A percentile compares a stretch with the other conserved stretches of the same genome.
phyloP scores from a whole-genome alignment of 2,797 vertebrate genomes.

The Lates japonicus region DNA sequence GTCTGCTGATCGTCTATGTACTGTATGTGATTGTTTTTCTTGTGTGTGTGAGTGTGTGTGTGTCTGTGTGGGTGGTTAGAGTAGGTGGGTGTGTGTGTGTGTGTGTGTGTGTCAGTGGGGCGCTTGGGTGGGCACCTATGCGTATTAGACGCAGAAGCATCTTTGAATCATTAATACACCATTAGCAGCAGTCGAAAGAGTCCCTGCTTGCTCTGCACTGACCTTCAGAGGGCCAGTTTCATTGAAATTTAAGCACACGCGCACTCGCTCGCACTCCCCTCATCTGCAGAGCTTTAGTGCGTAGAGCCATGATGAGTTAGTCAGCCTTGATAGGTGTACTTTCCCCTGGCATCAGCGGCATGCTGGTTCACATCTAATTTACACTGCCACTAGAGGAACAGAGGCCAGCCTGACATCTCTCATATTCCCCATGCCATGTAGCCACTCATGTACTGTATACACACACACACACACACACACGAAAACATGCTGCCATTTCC shows the following conservation, averaged over 20 bases:
- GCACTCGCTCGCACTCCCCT: constrained; percentile 43
- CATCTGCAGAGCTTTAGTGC: constrained; percentile 61
- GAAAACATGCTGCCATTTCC: constrained; percentile 39
- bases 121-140: constrained; percentile 56
- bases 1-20: constrained; percentile 49
- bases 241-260: constrained; percentile 78
- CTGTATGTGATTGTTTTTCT: constrained; percentile 35
- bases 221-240: constrained; percentile 81
- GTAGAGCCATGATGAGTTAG: constrained; percentile 66
- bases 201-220: constrained; percentile 60
- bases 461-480: constrained; percentile 4
- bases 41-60: constrained; percentile 7
- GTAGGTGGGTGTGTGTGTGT: constrained; percentile 1
- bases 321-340: constrained; percentile 73
- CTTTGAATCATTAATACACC: constrained; percentile 83
- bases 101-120: constrained; percentile 23
- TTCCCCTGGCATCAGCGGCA: constrained; percentile 57
- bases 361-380: constrained; percentile 80
- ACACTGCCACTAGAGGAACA: constrained; percentile 55
- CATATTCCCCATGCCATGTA: constrained; percentile 58
- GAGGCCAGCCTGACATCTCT: constrained; percentile 69
- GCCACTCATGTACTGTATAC: constrained; percentile 23
- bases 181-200: constrained; percentile 78
- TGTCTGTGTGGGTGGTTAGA: not conserved
- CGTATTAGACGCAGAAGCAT: constrained; percentile 49